Evolutionary conservation across 1,140 invertebrate species (phyloP).

Genomic region (Stenopsyche tienmushanensis): DNA sequence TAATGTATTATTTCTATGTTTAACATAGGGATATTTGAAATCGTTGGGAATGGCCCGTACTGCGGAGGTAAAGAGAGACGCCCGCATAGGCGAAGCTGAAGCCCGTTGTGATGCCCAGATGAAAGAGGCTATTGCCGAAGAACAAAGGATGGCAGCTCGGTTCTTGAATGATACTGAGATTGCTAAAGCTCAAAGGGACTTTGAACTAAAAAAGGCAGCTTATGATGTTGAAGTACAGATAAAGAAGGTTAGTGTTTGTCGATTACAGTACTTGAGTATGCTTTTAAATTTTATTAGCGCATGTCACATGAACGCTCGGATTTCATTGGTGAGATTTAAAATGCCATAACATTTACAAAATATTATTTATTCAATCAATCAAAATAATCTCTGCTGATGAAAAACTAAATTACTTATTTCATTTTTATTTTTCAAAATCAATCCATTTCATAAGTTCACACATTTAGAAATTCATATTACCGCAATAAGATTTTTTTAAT

Average conservation of each 20-base stretch:
- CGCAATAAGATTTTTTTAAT: too few relatives aligned
- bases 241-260: constrained; percentile 75
- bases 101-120: constrained; percentile 85
- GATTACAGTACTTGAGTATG: too few relatives aligned
- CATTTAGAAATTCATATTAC: too few relatives aligned
- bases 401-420: too few relatives aligned
- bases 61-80: constrained; percentile 95
- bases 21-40: constrained; percentile 85
- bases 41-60: constrained; percentile 94
- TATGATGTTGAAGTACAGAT: constrained; percentile 97
- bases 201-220: constrained; percentile 94
- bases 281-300: too few relatives aligned
- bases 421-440: too few relatives aligned
- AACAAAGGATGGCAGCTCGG: constrained; percentile 89
- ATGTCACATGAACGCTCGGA: too few relatives aligned
- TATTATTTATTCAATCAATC: too few relatives aligned
- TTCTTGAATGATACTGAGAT: constrained; percentile 95
- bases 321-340: background rate
- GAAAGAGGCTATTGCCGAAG: constrained; percentile 93
- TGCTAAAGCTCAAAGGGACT: constrained; percentile 93
- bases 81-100: constrained; percentile 94
- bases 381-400: constrained; percentile 6
- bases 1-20: background rate
- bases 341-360: too few relatives aligned
- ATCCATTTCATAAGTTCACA: too few relatives aligned